Evolutionary conservation across 2,888 invertebrate species (phyloP).

Genomic region (Abscondita cerata): DNA sequence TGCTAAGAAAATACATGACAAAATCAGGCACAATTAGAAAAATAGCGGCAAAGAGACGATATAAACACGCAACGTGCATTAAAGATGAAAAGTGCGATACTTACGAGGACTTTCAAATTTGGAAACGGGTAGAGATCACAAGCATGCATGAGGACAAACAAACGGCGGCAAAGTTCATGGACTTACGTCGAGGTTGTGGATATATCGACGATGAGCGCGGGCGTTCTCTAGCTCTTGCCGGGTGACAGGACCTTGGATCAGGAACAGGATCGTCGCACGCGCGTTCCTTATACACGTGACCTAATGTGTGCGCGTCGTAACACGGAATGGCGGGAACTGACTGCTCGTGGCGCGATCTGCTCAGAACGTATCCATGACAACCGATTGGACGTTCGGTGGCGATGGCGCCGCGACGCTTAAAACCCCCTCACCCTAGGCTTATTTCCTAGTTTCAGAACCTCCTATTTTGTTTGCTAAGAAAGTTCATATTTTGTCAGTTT

Average conservation of each 20-base stretch:
- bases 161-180: conserved; percentile 34
- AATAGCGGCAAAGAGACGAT: conserved; percentile 13
- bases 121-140: conserved; percentile 32
- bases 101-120: conserved; percentile 34
- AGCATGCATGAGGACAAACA: conserved; percentile 34
- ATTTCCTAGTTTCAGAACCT: conserved; percentile 36
- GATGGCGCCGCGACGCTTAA: conserved; percentile 56
- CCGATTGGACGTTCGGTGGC: conserved; percentile 55
- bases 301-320: conserved; percentile 59
- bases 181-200: conserved; percentile 57
- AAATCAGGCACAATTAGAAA: conserved; percentile 20
- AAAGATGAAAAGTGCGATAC: conserved; percentile 33
- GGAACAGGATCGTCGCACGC: conserved; percentile 54
- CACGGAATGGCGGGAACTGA: conserved; percentile 58
- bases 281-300: conserved; percentile 53
- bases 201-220: conserved; percentile 54
- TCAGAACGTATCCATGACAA: conserved; percentile 58
- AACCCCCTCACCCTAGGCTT: conserved; percentile 43
- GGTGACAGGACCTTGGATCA: conserved; percentile 50
- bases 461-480: conserved; percentile 34
- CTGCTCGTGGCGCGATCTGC: conserved; percentile 48
- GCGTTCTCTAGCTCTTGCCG: conserved; percentile 52
- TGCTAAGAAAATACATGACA: conserved; percentile 15
- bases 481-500: conserved; percentile 26
- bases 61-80: conserved; percentile 32